Evolutionary conservation across 2,113 vertebrate species (phyloP).

Genomic region (Toxotes chatareus): DNA sequence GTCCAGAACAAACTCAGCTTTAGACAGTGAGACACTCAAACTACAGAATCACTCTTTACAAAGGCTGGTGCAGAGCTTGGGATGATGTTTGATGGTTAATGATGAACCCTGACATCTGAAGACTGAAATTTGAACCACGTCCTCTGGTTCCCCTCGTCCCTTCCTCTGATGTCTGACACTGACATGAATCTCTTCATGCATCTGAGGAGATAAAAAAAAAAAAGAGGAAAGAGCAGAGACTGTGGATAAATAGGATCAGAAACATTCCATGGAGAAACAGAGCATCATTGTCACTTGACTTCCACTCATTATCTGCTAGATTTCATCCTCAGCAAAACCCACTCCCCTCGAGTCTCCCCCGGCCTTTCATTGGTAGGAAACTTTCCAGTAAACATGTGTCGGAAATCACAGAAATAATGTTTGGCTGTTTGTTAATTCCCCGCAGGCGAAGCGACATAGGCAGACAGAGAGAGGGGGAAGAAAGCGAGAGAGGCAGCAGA

Average conservation of each 20-base stretch:
- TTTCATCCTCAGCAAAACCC: conserved; percentile 16
- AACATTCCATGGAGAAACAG: neutral
- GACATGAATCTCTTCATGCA: neutral
- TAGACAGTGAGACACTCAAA: too few species aligned
- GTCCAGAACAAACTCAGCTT: too few species aligned
- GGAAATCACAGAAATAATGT: conserved; percentile 47
- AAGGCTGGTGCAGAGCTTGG: too few species aligned
- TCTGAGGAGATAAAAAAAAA: conserved; percentile 11
- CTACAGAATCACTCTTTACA: too few species aligned
- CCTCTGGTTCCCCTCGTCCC: neutral
- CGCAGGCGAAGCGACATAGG: conserved; percentile 11
- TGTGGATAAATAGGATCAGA: conserved; percentile 1
- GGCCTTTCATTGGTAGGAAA: conserved; percentile 31
- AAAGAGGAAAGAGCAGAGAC: neutral
- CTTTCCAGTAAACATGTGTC: conserved; percentile 27
- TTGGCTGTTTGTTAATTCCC: conserved; percentile 46
- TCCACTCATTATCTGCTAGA: conserved; percentile 31
- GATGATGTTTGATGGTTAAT: too few species aligned
- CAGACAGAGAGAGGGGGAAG: neutral
- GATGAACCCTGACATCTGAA: neutral
- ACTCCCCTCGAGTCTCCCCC: neutral
- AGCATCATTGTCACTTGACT: conserved; percentile 20
- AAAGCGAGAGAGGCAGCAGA: conserved; percentile 13
- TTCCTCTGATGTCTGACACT: conserved; percentile 15
- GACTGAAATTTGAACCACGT: conserved; percentile 8